Evolutionary conservation across 2,797 vertebrate genomes (phyloP), one percentile per base, ranked within the genome.

Genomic region (Paedocypris micromegethes): DNA sequence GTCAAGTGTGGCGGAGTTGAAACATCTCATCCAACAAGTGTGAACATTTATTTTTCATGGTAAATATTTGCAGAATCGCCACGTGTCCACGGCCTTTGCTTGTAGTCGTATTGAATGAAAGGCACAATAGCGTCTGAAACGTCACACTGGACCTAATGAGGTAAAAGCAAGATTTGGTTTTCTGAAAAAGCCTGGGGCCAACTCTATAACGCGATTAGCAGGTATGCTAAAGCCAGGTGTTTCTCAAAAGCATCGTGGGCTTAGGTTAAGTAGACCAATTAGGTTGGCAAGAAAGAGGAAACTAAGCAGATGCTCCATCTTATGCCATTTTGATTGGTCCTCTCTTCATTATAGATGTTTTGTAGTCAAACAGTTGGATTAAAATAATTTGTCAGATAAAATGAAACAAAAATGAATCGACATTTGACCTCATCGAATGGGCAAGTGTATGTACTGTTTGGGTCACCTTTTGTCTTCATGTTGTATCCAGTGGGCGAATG

Each of bases 391-490:
- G 23, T 23, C 23, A 23, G 23, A 23, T 23, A 23, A 23, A 23
- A 23, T 9, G 51, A 43, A 39, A 56, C 38, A 77, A 53, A 9
- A 56, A 58, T 46, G 6, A 2, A 60, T 23, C 76, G 85, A 88
- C 85, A 84, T 87, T 74, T 86, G 80, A 71, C 83, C 79, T 77
- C 59, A 70, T 79, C 72, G 78, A 78, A 86, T 68, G 79, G 81
- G 80, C 79, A 83, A 87, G 83, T 86, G 84, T 83, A 83, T 85
- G 82, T 86, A 83, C 84, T 79, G 83, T 85, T 81, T 74, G 76
- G 80, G 75, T 77, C 80, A 68, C 68, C 79, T 72, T 75, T 79
- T 77, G 81, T 77, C 80, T 87, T 87, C 88, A 85, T 89, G 77
- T 78, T 9, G 69, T 66, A 77, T 79, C 77, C 79, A 79, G 83